Evolutionary conservation across 2,888 invertebrate species (phyloP).

Genomic region (Coelogynopora nodosa): DNA sequence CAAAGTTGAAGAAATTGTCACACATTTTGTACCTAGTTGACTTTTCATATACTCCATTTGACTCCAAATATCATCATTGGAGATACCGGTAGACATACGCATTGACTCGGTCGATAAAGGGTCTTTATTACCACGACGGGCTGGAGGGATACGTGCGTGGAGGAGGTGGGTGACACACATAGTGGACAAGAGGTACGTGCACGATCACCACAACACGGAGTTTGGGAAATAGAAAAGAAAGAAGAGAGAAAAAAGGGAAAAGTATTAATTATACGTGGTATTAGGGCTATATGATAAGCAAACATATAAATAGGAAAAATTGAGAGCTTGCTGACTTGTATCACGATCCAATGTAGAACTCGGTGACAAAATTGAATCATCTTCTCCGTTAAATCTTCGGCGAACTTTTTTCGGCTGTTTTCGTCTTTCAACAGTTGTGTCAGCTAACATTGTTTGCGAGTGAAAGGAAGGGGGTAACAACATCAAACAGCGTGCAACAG

Average conservation of each 20-base stretch:
- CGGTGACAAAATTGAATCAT: neutral
- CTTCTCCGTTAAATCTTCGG: conserved; percentile 2
- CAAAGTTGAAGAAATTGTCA: no score
- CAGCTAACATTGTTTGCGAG: no score
- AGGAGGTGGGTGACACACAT: neutral
- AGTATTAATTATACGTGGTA: no score
- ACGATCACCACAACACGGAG: neutral
- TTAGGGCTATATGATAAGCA: neutral
- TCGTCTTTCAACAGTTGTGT: neutral
- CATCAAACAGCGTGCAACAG: no score
- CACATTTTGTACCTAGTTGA: no score
- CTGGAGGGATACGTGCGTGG: neutral
- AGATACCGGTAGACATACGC: neutral
- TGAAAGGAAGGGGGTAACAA: no score
- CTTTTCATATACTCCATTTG: conserved; percentile 41
- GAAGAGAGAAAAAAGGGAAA: neutral
- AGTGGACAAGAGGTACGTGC: neutral
- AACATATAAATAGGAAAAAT: neutral
- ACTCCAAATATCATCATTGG: conserved; percentile 42
- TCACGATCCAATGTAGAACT: neutral
- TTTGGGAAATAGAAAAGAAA: neutral
- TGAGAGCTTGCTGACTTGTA: conserved; percentile 9
- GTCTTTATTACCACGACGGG: neutral
- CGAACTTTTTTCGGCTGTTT: neutral
- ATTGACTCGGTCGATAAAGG: neutral